These are phyloP conservation scores for Vulpes vulpes DNA, from an alignment of 2,113 vertebrate species.

Conservation along the genomic window DNA sequence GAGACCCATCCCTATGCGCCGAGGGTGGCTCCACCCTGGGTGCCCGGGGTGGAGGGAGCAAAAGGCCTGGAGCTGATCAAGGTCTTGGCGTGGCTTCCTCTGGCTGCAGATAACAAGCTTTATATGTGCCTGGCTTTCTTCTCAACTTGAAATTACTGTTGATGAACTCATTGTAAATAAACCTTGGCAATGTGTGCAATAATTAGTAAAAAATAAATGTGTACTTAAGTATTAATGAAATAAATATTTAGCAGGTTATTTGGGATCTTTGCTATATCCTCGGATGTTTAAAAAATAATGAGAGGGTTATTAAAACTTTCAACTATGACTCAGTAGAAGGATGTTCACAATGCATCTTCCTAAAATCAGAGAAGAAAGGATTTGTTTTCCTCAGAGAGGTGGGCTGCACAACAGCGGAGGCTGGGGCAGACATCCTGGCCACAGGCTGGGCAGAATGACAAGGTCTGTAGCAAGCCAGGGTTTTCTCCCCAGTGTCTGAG, in stretches of 20 bases:
- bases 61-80: accelerated
- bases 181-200: not conserved
- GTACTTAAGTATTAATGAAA: constrained; percentile 65
- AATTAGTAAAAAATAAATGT: constrained; percentile 54
- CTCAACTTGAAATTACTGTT: not conserved
- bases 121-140: accelerated
- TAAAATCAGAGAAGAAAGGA: not conserved
- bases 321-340: not conserved
- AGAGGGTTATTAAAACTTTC: constrained; percentile 58
- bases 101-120: accelerated
- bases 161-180: not conserved
- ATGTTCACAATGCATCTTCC: not conserved
- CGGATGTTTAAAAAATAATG: constrained; percentile 64
- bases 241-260: constrained; percentile 70
- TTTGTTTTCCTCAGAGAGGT: not conserved
- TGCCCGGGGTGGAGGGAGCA: accelerated
- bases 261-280: constrained; percentile 36
- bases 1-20: accelerated
- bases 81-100: accelerated
- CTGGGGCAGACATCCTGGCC: accelerated
- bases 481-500: too few relatives aligned
- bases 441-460: not conserved
- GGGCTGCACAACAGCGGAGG: accelerated
- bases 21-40: accelerated
- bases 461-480: not conserved